These are phyloP conservation scores for Ischnus inquisitorius DNA, from an alignment of 2,888 invertebrate genomes.

Conservation along the genomic window DNA sequence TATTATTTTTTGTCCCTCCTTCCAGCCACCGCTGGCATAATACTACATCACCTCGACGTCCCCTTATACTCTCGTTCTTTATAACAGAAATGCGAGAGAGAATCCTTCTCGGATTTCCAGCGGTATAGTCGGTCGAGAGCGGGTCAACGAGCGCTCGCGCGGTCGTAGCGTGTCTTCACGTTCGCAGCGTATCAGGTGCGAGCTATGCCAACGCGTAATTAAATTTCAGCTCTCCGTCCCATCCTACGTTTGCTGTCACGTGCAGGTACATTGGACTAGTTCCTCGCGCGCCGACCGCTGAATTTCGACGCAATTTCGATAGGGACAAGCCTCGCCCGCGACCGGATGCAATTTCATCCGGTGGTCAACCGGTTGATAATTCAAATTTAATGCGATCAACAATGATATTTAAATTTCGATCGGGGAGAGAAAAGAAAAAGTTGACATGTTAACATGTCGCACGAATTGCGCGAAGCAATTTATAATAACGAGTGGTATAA, in stretches of 20 bases:
- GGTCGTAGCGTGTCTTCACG: constrained; percentile 40
- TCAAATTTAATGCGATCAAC: neutral
- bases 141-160: constrained; percentile 40
- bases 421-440: constrained; percentile 19
- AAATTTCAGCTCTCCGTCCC: constrained; percentile 53
- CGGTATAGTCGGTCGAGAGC: constrained; percentile 1
- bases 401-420: constrained; percentile 15
- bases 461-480: neutral
- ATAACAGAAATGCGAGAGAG: constrained; percentile 4
- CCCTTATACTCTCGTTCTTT: constrained; percentile 32
- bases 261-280: constrained; percentile 6
- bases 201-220: constrained; percentile 58
- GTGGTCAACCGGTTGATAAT: neutral
- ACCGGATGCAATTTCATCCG: constrained; percentile 38
- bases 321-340: neutral
- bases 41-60: constrained; percentile 13
- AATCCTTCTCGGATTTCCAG: constrained; percentile 26
- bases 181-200: constrained; percentile 59
- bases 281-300: constrained; percentile 6
- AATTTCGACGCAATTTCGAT: constrained; percentile 57
- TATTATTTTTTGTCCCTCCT: neutral
- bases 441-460: neutral
- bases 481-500: constrained; percentile 21
- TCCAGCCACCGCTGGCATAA: neutral
- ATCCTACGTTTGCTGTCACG: constrained; percentile 53